Evolutionary conservation across 2,888 invertebrate species (phyloP).

Genomic region (Lithodes maja): DNA sequence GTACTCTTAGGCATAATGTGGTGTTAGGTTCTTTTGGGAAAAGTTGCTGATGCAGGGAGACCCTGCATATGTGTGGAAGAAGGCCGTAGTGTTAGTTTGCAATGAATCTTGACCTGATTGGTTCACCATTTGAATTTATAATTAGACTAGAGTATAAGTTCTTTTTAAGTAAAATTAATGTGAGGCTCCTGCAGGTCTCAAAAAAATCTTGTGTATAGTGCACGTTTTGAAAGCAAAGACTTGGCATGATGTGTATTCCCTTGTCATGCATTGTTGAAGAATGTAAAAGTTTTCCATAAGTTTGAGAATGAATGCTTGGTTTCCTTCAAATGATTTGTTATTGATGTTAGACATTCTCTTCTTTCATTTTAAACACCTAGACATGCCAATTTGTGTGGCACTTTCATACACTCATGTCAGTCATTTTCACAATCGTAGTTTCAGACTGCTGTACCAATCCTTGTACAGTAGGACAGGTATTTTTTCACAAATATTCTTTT

Average conservation of each 20-base stretch:
- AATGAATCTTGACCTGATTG: constrained; percentile 55
- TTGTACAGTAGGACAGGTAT: not conserved
- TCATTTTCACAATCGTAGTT: constrained; percentile 8
- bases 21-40: constrained; percentile 53
- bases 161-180: constrained; percentile 31
- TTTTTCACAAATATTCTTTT: not conserved
- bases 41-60: constrained; percentile 43
- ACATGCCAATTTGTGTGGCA: constrained; percentile 23
- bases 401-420: constrained; percentile 2
- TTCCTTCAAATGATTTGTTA: constrained; percentile 27
- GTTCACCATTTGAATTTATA: constrained; percentile 47
- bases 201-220: constrained; percentile 35
- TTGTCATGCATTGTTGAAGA: constrained; percentile 49
- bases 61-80: constrained; percentile 47
- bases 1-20: constrained; percentile 59
- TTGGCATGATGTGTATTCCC: constrained; percentile 47
- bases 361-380: constrained; percentile 10
- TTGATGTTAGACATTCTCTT: constrained; percentile 36
- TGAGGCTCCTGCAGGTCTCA: constrained; percentile 35
- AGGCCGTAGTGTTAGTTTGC: constrained; percentile 60
- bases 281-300: constrained; percentile 40
- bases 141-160: constrained; percentile 54
- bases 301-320: constrained; percentile 28
- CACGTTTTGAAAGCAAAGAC: constrained; percentile 44
- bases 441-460: not conserved